These are phyloP conservation scores for Actinemys pallida DNA, from an alignment of 2,113 vertebrate genomes.

Conservation along the genomic window DNA sequence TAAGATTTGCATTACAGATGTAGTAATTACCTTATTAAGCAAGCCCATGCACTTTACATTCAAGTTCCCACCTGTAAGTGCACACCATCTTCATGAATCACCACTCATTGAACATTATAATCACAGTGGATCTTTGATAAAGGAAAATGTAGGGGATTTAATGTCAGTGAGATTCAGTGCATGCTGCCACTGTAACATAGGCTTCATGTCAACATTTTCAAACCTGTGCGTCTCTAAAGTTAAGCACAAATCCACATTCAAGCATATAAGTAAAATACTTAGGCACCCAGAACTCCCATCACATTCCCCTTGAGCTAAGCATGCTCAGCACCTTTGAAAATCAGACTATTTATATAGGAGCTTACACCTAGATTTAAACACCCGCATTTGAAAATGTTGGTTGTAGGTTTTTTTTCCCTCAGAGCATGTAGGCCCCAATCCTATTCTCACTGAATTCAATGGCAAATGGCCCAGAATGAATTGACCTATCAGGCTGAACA, in stretches of 20 bases:
- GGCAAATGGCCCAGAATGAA: conserved; percentile 42
- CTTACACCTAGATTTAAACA: neutral
- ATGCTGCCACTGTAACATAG: too few species aligned
- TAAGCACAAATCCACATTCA: neutral
- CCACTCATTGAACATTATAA: neutral
- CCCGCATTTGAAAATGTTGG: neutral
- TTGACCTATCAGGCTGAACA: conserved; percentile 21
- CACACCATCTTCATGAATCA: neutral
- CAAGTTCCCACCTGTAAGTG: neutral
- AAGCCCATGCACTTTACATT: neutral
- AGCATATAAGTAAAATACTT: neutral
- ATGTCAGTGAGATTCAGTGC: neutral
- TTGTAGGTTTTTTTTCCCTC: neutral
- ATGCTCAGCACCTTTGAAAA: conserved; percentile 20
- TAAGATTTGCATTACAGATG: neutral
- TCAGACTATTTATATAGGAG: neutral
- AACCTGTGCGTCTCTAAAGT: neutral
- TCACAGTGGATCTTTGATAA: neutral
- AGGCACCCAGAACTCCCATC: neutral
- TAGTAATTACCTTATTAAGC: neutral
- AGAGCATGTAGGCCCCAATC: neutral
- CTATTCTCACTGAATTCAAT: conserved; percentile 27
- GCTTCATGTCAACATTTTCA: neutral
- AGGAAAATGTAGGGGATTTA: neutral
- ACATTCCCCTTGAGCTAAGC: neutral